Percentiles rank a stretch among this genome's conserved stretches.
phyloP scores from a whole-genome alignment of 1,140 invertebrate species.

The Oscheius sp. region DNA sequence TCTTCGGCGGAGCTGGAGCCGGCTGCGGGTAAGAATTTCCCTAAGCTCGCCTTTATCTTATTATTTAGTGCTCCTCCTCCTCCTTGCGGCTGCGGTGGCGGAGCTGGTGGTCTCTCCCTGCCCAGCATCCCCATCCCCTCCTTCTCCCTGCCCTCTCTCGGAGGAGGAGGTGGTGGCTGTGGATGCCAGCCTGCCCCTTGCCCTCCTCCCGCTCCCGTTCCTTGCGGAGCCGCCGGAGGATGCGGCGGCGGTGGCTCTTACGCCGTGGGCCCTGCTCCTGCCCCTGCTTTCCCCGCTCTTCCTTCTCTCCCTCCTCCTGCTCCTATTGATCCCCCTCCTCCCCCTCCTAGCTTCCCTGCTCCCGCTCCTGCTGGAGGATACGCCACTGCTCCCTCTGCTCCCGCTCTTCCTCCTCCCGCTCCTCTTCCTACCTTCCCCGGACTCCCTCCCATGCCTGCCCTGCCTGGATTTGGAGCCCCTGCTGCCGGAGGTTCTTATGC shows the following conservation, averaged over 20 bases:
- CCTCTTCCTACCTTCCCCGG: background rate
- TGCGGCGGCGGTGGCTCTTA: background rate
- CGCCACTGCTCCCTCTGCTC: background rate
- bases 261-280: background rate
- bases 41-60: background rate
- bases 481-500: too few species aligned
- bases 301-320: background rate
- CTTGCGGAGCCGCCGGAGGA: conserved; percentile 17
- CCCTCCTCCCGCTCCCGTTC: conserved; percentile 13
- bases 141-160: conserved; percentile 22
- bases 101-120: conserved; percentile 2
- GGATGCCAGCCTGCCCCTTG: background rate
- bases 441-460: background rate
- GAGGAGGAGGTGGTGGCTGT: conserved; percentile 17
- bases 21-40: background rate
- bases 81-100: background rate
- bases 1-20: background rate
- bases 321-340: background rate
- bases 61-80: background rate
- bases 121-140: conserved; percentile 13
- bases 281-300: background rate
- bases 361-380: conserved; percentile 5
- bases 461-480: background rate
- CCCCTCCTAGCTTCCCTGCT: background rate
- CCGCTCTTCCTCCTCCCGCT: background rate